Evolutionary conservation across 1,140 invertebrate genomes (phyloP), one percentile per base, ranked within the genome.

Genomic region (Penaeus chinensis): DNA sequence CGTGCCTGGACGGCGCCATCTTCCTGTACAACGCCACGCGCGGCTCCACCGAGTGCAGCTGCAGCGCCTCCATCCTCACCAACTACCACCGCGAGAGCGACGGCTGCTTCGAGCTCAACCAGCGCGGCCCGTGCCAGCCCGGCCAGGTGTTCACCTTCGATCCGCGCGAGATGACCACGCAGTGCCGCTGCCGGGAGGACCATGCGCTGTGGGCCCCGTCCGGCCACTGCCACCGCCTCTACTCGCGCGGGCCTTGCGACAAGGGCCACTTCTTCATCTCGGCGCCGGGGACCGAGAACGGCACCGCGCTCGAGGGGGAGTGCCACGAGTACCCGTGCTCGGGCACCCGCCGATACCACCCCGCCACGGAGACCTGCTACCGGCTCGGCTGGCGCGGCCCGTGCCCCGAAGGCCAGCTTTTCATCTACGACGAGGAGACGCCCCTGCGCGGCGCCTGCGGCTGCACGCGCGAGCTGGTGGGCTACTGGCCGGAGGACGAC

Each of bases 341-440:
- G 19, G 85, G 87, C 16, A 85, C 87, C 16, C 77, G 85, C 62
- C 89, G 87, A 62, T 90, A 87, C 76, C 76, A 90, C 24, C 90
- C 89, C 60, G 87, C 85, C 13, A 87, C 86, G 47, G 88, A 89
- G 37, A 62, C 85, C 16, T 91, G 91, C 85, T 91, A 91, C 81
- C 76, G 90, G 22, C 90, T 91, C 66, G 91, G 89, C 20, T 86
- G 89, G 54, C 88, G 91, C 76, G 91, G 91, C 10, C 91, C 91
- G 22, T 91, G 91, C 62, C 85, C 84, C 42, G 80, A 87, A 54
- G 90, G 91, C 27, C 89, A 89, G n/a, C 88, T 91, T 13, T 91
- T 91, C 37, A 91, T 91, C 37, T 84, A 91, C 32, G 88, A 91
- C 63, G 84, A 89, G 60, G 82, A 89, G 69, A 87, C 90, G 4